Evolutionary conservation across 2,113 vertebrate species (phyloP).

Genomic region (Steatornis caripensis): DNA sequence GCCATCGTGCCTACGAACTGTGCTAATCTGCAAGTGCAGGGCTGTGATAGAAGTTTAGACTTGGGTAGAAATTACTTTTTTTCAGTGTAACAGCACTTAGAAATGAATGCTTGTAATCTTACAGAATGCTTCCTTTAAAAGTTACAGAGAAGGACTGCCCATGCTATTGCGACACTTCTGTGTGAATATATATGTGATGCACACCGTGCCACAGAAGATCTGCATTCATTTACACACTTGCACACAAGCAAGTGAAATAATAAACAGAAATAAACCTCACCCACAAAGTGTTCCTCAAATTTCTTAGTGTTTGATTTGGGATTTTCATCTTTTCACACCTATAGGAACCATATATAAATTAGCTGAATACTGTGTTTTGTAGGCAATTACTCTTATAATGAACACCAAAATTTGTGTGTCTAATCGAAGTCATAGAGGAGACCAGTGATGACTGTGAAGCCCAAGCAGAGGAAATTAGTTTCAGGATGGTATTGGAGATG

Average conservation of each 20-base stretch:
- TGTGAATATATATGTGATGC: neutral
- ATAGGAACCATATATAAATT: neutral
- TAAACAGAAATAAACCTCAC: neutral
- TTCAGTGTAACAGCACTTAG: neutral
- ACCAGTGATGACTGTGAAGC: neutral
- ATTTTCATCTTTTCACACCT: neutral
- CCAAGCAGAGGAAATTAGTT: neutral
- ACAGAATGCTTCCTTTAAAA: neutral
- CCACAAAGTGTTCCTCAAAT: neutral
- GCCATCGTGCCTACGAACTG: accelerated
- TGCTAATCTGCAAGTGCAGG: neutral
- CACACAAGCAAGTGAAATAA: neutral
- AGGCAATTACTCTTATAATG: neutral
- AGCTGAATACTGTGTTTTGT: neutral
- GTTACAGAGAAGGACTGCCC: neutral
- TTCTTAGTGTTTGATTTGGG: neutral
- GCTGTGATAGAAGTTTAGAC: neutral
- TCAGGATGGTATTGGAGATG: neutral
- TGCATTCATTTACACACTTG: neutral
- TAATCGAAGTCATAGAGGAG: neutral
- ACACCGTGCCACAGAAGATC: neutral
- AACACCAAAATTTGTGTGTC: neutral
- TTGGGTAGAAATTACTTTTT: neutral
- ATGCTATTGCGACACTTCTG: neutral
- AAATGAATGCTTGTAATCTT: neutral